Evolutionary conservation across 2,888 invertebrate genomes (phyloP), one percentile per base, ranked within the genome.

Genomic region (Ormyrus thymus): DNA sequence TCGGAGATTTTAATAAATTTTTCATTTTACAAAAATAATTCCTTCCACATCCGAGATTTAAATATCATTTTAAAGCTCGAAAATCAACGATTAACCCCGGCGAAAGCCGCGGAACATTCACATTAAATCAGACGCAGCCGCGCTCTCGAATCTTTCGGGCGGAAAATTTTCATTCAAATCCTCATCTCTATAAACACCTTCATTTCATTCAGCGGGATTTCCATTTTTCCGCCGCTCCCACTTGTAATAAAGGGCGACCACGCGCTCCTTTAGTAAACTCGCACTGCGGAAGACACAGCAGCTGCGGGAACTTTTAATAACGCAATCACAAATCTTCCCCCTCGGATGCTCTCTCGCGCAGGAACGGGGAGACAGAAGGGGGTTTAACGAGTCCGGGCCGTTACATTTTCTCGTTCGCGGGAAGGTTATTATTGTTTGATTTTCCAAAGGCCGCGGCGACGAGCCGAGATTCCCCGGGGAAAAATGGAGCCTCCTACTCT

Each of bases 231-330:
- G 29, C 0, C 29, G 29, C 29, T 29, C 29, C 29, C 29, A 4
- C 29, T 29, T 29, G 29, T 66, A 77, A 72, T 77, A 66, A 76
- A 29, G 29, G 29, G 3, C 29, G 56, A 58, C 46, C 29, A n/a
- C 64, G 45, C 11, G 10, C 46, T 9, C 29, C 56, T 71, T 77
- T 77, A 64, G 29, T 64, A 70, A 76, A 76, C 58, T 64, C 64
- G 29, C 4, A 4, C 69, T 6, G 13, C 50, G 1, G 61, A 59
- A 65, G 46, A 72, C 9, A 29, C 55, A 43, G 78, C 65, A 55
- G 59, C 72, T 64, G 68, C 82, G 82, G 84, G 75, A 83, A 83
- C 78, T 84, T 84, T 84, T 84, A 84, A 85, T 84, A 83, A 84
- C 84, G 82, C 81, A 78, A 84, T 85, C 83, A 78, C 83, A 83